Conservation (phyloP, 2,888 invertebrate genomes). For the Peribatodes rhomboidaria region DNA sequence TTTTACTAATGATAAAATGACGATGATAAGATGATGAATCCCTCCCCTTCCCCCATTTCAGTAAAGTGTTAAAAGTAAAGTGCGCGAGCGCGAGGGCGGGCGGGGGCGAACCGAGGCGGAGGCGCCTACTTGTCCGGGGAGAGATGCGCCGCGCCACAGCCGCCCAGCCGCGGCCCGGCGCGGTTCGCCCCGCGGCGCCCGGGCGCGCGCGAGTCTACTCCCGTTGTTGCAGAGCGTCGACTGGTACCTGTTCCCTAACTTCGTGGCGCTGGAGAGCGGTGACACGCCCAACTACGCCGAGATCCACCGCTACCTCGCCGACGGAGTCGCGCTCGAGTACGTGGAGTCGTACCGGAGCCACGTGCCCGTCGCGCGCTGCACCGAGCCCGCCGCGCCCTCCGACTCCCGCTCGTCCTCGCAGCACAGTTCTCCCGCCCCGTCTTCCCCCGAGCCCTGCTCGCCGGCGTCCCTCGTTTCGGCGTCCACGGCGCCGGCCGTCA, state of each 20-base stretch:
- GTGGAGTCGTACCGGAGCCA: conserved; percentile 73
- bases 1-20: too few species aligned
- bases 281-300: conserved; percentile 77
- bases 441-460: conserved; percentile 4
- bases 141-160: too few species aligned
- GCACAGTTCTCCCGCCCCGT: conserved; percentile 5
- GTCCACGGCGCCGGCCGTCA: not conserved
- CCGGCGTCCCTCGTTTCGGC: not conserved
- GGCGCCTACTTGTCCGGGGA: too few species aligned
- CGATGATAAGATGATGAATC: too few species aligned
- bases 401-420: conserved; percentile 15
- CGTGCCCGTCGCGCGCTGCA: conserved; percentile 67
- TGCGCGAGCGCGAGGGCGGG: too few species aligned
- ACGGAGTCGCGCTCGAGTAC: conserved; percentile 77
- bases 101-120: too few species aligned
- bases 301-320: conserved; percentile 71
- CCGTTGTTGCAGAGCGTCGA: conserved; percentile 71
- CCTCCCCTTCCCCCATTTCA: too few species aligned
- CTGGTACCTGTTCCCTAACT: conserved; percentile 83
- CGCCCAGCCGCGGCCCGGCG: not conserved
- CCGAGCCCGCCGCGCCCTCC: conserved; percentile 25
- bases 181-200: not conserved
- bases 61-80: too few species aligned
- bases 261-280: conserved; percentile 83
- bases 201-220: conserved; percentile 7